Evolutionary conservation across 2,113 vertebrate species (phyloP).

Genomic region (Cercopithecus mona): DNA sequence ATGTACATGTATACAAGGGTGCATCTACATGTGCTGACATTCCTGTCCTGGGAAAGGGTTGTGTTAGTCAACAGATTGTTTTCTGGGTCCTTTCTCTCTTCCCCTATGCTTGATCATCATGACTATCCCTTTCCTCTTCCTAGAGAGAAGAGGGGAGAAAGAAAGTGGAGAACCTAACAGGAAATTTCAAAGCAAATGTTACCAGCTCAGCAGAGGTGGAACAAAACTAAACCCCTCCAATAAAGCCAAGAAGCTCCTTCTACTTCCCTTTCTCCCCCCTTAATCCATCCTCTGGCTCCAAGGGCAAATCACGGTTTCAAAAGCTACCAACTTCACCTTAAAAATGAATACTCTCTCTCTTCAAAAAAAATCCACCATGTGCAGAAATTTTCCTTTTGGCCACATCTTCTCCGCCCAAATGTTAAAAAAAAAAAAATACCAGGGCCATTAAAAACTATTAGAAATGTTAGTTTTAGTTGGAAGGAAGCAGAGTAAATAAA

Average conservation of each 20-base stretch:
- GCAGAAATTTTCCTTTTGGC: not conserved
- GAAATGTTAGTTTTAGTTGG: not conserved
- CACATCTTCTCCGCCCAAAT: not conserved
- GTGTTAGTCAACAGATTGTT: not conserved
- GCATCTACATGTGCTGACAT: not conserved
- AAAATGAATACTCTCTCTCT: not conserved
- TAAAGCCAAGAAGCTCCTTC: not conserved
- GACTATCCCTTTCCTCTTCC: not conserved
- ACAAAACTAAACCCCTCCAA: not conserved
- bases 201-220: not conserved
- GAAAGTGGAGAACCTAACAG: not conserved
- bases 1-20: fast-evolving
- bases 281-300: not conserved
- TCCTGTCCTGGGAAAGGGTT: not conserved
- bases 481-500: not conserved
- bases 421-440: not conserved
- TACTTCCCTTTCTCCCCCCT: not conserved
- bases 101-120: not conserved
- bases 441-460: not conserved
- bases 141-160: not conserved
- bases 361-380: not conserved
- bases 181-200: not conserved
- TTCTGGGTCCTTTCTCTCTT: not conserved
- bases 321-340: not conserved
- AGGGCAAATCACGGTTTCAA: not conserved